Conservation (phyloP, 2,888 invertebrate species). For the Thera britannica region DNA sequence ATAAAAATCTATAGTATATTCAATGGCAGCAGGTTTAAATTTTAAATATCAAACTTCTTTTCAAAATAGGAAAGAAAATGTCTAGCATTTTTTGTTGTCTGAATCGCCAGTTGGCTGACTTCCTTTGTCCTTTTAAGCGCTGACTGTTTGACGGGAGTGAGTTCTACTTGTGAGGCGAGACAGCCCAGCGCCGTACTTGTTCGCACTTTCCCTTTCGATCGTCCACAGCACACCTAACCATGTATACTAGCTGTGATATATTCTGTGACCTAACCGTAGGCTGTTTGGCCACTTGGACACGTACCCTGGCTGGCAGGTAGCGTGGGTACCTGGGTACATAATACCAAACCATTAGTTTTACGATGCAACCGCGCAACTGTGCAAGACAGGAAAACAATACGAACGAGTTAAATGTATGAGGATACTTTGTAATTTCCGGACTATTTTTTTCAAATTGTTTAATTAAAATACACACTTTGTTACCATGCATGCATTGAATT, state of each 20-base stretch:
- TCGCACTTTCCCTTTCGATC: slow-evolving; percentile 75
- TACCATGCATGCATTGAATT: neutral
- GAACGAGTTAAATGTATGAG: slow-evolving; percentile 39
- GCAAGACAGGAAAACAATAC: slow-evolving; percentile 44
- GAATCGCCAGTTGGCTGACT: slow-evolving; percentile 48
- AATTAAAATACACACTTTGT: slow-evolving; percentile 13
- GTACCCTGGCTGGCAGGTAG: slow-evolving; percentile 35
- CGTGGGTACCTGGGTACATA: slow-evolving; percentile 28
- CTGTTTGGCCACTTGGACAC: slow-evolving; percentile 38
- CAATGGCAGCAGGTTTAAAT: neutral
- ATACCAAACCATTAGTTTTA: slow-evolving; percentile 46
- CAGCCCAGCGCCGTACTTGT: slow-evolving; percentile 53
- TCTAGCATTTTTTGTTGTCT: slow-evolving; percentile 18
- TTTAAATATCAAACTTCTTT: slow-evolving; percentile 9
- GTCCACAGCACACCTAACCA: slow-evolving; percentile 45
- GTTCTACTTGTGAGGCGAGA: slow-evolving; percentile 40
- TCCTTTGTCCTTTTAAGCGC: slow-evolving; percentile 61
- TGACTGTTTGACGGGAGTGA: slow-evolving; percentile 46
- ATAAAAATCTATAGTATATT: neutral
- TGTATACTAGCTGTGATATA: slow-evolving; percentile 10
- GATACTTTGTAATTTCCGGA: slow-evolving; percentile 29
- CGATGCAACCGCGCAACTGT: slow-evolving; percentile 42
- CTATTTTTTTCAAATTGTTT: slow-evolving; percentile 26
- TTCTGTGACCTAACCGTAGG: slow-evolving; percentile 26
- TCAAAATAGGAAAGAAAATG: slow-evolving; percentile 25